Percentiles rank a stretch among this genome's conserved stretches.
These are phyloP conservation scores for Hypomesus transpacificus DNA, from an alignment of 2,113 vertebrate species.

Conservation along the genomic window DNA sequence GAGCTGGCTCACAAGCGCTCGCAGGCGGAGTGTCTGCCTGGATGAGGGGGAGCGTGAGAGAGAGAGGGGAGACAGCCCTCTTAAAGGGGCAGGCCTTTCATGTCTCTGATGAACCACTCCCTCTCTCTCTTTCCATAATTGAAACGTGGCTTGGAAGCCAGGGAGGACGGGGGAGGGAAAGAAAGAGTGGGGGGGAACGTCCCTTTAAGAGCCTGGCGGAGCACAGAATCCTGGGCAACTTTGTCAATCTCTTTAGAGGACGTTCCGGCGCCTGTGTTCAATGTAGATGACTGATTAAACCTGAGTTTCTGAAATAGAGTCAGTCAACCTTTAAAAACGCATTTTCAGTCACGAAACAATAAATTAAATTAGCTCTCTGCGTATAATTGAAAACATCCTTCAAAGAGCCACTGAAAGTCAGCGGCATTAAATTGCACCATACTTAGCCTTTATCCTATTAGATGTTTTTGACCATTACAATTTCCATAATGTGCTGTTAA, in stretches of 20 bases:
- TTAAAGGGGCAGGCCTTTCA: constrained; percentile 73
- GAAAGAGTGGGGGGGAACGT: constrained; percentile 40
- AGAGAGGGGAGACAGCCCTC: constrained; percentile 68
- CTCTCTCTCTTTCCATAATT: constrained; percentile 46
- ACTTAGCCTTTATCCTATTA: constrained; percentile 66
- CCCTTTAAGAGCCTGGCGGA: constrained; percentile 67
- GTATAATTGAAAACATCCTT: constrained; percentile 77
- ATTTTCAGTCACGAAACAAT: constrained; percentile 71
- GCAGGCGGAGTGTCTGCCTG: constrained; percentile 71
- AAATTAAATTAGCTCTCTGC: constrained; percentile 70
- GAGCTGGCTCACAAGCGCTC: constrained; percentile 71
- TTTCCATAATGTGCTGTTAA: constrained; percentile 71
- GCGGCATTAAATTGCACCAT: constrained; percentile 67
- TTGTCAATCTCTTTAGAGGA: constrained; percentile 78
- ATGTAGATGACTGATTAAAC: constrained; percentile 76
- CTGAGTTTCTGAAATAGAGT: constrained; percentile 64
- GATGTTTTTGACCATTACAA: constrained; percentile 66
- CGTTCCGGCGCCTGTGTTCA: constrained; percentile 65
- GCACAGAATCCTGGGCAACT: constrained; percentile 67
- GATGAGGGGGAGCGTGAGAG: constrained; percentile 71
- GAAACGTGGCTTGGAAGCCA: constrained; percentile 48
- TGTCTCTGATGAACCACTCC: constrained; percentile 54
- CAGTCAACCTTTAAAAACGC: constrained; percentile 73
- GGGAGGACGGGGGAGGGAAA: constrained; percentile 29
- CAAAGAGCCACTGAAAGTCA: constrained; percentile 72